Base-by-base conservation (phyloP, 2,113 vertebrate species). In the Indicator maculatus region DNA sequence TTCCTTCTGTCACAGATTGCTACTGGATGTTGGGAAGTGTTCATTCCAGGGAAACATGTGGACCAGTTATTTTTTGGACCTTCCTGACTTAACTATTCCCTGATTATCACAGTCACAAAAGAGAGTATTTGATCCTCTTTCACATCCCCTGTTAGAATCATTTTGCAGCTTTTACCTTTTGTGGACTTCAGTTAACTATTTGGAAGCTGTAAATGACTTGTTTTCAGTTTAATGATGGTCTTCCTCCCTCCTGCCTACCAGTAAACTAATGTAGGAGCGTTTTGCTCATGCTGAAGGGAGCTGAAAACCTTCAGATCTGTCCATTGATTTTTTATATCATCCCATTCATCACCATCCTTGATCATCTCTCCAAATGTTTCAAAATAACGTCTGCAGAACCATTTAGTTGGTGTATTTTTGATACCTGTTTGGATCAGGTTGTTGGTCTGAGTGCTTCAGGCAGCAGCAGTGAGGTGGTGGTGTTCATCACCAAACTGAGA, bases 321-420 rank as follows among this genome's bases (percentile, higher is more conserved):
- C 38, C 11, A 8, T 14, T 79, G 77, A 44, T 44, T 75, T 93
- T 86, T 90, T 77, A 8, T 31, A 28, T 18, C 80, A 75, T 71
- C 72, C 65, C 53, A 11, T 90, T 94, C 93, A 83, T 88, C 44
- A 66, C 80, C 86, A 58, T 84, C 70, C 83, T 39, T 59, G 80
- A 88, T 91, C 86, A 45, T 81, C 61, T 96, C 86, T 90, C 76
- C 66, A 78, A 26, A 30, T 2, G 0, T 73, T 80, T 60, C 45
- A 41, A 85, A 72, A 63, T 5, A 45, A 26, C 5, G 12, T 16
- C 56, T 66, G 36, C n/a, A 79, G 27, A 79, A 56, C 27, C 17
- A 21, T 73, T 50, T 30, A 6, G 19, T 19, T 12, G 23, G 53
- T 12, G 44, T 53, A 12, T 76, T 83, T 64, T 61, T 4, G 0